Percentiles rank a stretch among this genome's conserved stretches.
These are phyloP conservation scores for Astreopora myriophthalma DNA, from an alignment of 64 coral and sea anemone species.

Conservation along the genomic window DNA sequence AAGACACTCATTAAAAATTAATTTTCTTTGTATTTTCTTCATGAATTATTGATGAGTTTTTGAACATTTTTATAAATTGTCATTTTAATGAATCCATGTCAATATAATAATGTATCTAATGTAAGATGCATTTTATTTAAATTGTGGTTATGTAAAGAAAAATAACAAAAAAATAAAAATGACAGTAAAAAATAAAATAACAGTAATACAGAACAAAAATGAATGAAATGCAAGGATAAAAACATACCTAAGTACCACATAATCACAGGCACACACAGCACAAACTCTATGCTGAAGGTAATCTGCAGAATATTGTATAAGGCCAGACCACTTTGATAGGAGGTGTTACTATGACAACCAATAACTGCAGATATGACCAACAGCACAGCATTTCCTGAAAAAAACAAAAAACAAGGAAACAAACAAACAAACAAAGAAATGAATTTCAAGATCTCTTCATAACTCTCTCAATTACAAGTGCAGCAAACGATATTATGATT, in stretches of 20 bases:
- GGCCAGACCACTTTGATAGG: conserved; percentile 41
- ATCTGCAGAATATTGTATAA: conserved; percentile 84
- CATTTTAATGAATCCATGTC: too few species aligned
- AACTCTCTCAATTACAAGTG: too few species aligned
- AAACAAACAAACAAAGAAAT: neutral
- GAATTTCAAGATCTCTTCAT: too few species aligned
- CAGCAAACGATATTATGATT: too few species aligned
- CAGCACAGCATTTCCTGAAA: conserved; percentile 91
- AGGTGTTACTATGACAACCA: conserved; percentile 15
- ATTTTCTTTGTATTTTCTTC: too few species aligned
- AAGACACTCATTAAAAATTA: too few species aligned
- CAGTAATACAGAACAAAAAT: neutral
- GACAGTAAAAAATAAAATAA: neutral
- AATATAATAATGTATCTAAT: too few species aligned
- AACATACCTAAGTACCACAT: conserved; percentile 82
- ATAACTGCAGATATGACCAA: conserved; percentile 78
- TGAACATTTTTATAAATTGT: too few species aligned
- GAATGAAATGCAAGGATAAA: neutral
- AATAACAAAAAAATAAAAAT: neutral
- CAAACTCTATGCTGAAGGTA: conserved; percentile 73
- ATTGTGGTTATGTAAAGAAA: too few species aligned
- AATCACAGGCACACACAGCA: conserved; percentile 72
- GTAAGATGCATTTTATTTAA: too few species aligned
- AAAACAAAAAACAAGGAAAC: neutral
- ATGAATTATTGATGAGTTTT: too few species aligned